Evolutionary conservation across 1,140 invertebrate species (phyloP).

Genomic region (Coboldia fuscipes): DNA sequence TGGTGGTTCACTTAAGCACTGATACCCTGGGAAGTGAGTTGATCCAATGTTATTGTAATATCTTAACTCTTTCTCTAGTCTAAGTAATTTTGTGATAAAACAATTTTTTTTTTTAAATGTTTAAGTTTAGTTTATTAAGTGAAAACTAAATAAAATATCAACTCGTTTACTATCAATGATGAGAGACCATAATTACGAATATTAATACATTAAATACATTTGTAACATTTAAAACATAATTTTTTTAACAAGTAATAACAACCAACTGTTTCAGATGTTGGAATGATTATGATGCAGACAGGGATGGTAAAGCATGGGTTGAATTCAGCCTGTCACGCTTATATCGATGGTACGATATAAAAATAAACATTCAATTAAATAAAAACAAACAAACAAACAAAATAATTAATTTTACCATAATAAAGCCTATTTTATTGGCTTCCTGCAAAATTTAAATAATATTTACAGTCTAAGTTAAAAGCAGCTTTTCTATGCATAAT

Average conservation of each 20-base stretch:
- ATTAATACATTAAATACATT: no score
- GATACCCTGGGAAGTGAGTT: no score
- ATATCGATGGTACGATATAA: conserved; percentile 58
- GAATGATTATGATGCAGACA: conserved; percentile 86
- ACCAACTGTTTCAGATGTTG: conserved; percentile 87
- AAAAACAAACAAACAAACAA: conserved; percentile 8
- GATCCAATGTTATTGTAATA: no score
- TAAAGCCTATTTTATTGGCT: conserved; percentile 6
- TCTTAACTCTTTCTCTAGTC: no score
- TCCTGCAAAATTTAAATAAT: conserved; percentile 13
- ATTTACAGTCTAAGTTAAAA: conserved; percentile 13
- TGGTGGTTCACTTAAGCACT: no score
- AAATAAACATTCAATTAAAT: conserved; percentile 13
- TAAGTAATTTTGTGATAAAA: no score
- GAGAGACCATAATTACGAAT: no score
- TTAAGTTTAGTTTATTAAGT: background rate
- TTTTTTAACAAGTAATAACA: no score
- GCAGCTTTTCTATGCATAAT: no score
- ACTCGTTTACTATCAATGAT: no score
- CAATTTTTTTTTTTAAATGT: no score
- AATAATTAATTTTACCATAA: conserved; percentile 6
- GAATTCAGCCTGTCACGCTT: conserved; percentile 53
- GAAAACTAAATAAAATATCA: background rate
- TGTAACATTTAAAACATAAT: no score
- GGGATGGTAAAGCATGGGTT: conserved; percentile 74